Base-by-base conservation (phyloP, 2,113 vertebrate genomes). In the Seriola aureovittata region DNA sequence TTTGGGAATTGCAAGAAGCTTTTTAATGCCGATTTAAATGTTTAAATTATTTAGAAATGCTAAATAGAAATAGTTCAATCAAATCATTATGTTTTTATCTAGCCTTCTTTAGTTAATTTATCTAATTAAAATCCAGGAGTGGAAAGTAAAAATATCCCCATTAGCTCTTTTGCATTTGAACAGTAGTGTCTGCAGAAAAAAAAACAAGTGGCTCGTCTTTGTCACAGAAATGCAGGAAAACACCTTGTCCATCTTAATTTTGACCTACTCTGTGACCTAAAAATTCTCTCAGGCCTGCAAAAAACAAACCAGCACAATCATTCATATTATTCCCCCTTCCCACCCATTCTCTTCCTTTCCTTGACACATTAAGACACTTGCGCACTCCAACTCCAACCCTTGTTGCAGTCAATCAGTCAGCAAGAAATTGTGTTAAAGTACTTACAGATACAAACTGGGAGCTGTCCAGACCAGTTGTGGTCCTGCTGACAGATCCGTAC, bases 401-500 rank as follows among this genome's bases (percentile, higher is more conserved):
- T 34, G n/a, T 44, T 52, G 13, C 36, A 64, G 59, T 60, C 38
- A 69, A 34, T 52, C 16, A 74, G 42, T 16, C 29, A 40, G 59
- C n/a, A 12, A 57, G 44, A 75, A 25, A 29, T 32, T n/a, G 34
- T 55, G 32, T 23, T 54, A 13, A 38, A 90, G 92, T 93, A 98
- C 98, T 98, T 95, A 99, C 98, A 90, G 94, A 99, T 97, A 95
- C 98, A 99, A 80, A 97, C 96, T 55, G 97, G 98, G 6, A 99
- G 96, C 1, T 96, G 97, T 67, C 97, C 97, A 25, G 98, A 99
- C 98, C 98, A 99, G 84, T 94, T 96, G 94, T 99, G 97, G 90
- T 99, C 97, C 81, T 99, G 98, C 42, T 99, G 98, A 82, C 98
- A 99, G 73, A 99, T 98, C 38, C 97, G 93, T 34, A 99, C 97